Percentiles rank a stretch among this genome's conserved stretches.
These are phyloP conservation scores for Magallana gigas DNA, from an alignment of 1,140 invertebrate species.

Conservation along the genomic window DNA sequence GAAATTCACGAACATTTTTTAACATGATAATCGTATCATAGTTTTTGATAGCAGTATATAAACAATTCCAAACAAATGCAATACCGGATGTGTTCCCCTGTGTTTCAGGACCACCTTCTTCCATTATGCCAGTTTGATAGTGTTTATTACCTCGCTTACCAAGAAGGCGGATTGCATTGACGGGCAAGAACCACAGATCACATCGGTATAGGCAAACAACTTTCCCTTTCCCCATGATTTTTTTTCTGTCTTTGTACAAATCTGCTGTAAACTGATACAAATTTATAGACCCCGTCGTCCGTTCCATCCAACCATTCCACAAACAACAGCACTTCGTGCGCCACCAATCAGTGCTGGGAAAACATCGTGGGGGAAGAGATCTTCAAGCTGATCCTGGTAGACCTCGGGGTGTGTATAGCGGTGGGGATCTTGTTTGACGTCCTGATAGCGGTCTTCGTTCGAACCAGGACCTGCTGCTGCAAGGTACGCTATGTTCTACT, in stretches of 20 bases:
- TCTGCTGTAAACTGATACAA: too few relatives aligned
- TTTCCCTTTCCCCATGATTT: background rate
- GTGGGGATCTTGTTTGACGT: constrained; percentile 62
- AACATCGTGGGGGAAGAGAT: constrained; percentile 74
- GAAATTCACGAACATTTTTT: background rate
- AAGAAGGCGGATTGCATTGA: constrained; percentile 59
- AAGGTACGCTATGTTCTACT: background rate
- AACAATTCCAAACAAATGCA: too few relatives aligned
- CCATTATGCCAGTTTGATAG: constrained; percentile 69
- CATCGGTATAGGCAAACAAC: background rate
- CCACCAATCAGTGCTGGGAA: constrained; percentile 71
- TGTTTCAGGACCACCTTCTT: constrained; percentile 70
- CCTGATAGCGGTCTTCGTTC: constrained; percentile 62
- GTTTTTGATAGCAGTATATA: background rate
- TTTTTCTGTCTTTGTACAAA: background rate
- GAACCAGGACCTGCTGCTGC: constrained; percentile 46
- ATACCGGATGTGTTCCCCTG: background rate
- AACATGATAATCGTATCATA: background rate
- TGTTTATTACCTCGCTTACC: constrained; percentile 66
- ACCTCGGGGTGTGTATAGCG: constrained; percentile 65
- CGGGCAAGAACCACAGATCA: background rate
- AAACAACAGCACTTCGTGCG: background rate
- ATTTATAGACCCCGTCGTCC: background rate
- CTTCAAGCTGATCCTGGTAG: constrained; percentile 70
- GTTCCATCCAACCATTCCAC: background rate